phyloP scores from a whole-genome alignment of 2,888 invertebrate genomes.

The Andrena marginata region DNA sequence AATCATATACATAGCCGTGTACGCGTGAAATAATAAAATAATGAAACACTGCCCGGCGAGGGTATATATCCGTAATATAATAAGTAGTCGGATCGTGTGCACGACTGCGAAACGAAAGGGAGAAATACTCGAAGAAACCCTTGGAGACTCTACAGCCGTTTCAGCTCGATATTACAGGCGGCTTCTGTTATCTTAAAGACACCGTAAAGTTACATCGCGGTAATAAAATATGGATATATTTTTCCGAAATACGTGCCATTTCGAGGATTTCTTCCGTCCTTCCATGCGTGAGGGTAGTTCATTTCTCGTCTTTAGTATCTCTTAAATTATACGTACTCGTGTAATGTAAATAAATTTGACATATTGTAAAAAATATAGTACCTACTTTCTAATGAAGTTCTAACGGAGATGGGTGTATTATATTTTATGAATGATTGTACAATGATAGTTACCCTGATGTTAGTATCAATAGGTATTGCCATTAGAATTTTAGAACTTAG shows the following conservation, averaged over 20 bases:
- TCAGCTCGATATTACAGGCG: conserved; percentile 44
- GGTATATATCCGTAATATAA: conserved; percentile 56
- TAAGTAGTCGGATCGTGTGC: conserved; percentile 57
- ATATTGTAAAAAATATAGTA: no score
- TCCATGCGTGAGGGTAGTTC: not conserved
- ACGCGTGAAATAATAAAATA: conserved; percentile 52
- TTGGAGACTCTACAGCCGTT: conserved; percentile 16
- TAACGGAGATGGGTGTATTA: no score
- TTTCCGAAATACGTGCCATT: conserved; percentile 19
- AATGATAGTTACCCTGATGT: no score
- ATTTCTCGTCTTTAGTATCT: conserved; percentile 11
- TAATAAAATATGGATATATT: conserved; percentile 8
- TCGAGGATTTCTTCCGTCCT: not conserved
- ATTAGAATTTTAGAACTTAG: not conserved
- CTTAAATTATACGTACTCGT: conserved; percentile 2
- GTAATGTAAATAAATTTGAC: conserved; percentile 17
- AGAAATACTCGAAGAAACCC: conserved; percentile 2
- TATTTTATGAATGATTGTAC: no score
- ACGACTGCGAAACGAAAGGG: conserved; percentile 16
- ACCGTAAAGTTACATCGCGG: conserved; percentile 18
- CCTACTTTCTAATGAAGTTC: no score
- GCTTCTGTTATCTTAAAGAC: conserved; percentile 42
- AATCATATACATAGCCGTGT: not conserved
- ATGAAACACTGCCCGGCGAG: conserved; percentile 31
- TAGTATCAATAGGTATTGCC: no score